Conservation (phyloP, 2,888 invertebrate species). For the Drosophila ustulata region DNA sequence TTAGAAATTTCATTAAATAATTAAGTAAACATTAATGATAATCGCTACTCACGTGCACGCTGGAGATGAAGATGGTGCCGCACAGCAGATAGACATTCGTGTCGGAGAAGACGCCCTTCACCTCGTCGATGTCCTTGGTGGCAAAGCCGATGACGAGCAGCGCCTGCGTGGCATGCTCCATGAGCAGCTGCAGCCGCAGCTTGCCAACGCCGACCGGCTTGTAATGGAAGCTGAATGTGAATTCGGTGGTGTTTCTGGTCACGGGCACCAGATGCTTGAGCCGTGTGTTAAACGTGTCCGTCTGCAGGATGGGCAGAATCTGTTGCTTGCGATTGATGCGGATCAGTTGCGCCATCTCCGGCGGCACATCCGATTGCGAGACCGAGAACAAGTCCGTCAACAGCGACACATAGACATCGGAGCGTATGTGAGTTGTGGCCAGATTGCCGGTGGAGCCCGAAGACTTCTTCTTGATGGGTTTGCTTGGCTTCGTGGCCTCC, state of each 20-base stretch:
- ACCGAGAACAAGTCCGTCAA: slow-evolving; percentile 90
- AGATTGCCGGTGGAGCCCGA: slow-evolving; percentile 56
- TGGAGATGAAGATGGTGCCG: slow-evolving; percentile 95
- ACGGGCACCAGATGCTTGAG: slow-evolving; percentile 90
- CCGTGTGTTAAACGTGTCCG: slow-evolving; percentile 93
- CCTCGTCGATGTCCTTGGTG: slow-evolving; percentile 97
- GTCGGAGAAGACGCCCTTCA: slow-evolving; percentile 97
- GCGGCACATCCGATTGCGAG: slow-evolving; percentile 89
- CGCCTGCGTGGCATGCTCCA: slow-evolving; percentile 90
- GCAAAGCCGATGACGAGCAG: slow-evolving; percentile 90
- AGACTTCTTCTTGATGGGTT: not conserved
- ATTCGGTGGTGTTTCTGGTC: slow-evolving; percentile 86
- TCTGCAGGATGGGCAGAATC: slow-evolving; percentile 93
- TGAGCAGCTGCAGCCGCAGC: slow-evolving; percentile 90
- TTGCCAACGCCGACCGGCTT: slow-evolving; percentile 92
- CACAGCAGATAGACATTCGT: slow-evolving; percentile 96
- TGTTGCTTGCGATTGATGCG: slow-evolving; percentile 87
- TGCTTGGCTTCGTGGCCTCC: slow-evolving; percentile 27
- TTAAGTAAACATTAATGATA: no score
- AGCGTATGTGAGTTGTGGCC: slow-evolving; percentile 92
- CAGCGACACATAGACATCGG: slow-evolving; percentile 90
- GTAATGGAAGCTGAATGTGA: slow-evolving; percentile 90
- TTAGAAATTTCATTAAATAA: no score
- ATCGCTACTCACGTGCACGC: slow-evolving; percentile 92
- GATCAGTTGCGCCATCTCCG: slow-evolving; percentile 88